Evolutionary conservation across 2,888 invertebrate species (phyloP).

Genomic region (Apamea epomidion): DNA sequence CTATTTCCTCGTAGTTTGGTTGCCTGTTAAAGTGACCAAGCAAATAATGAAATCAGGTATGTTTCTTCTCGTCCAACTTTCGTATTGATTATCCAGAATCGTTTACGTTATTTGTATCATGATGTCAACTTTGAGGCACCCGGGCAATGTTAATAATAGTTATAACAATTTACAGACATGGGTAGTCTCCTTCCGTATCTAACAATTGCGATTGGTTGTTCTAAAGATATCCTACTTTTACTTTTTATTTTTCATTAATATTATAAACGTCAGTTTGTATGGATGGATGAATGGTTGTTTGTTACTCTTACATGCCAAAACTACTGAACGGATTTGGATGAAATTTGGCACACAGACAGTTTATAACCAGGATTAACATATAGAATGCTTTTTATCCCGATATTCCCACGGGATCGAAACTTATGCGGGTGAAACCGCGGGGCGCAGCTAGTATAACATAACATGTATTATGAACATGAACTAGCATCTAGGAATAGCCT

Average conservation of each 20-base stretch:
- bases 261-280: not conserved
- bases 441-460: too few species aligned
- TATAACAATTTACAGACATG: not conserved
- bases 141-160: not conserved
- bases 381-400: too few species aligned
- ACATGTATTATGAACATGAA: conserved; percentile 37
- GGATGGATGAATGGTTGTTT: too few species aligned
- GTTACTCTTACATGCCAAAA: too few species aligned
- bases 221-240: not conserved
- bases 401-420: too few species aligned
- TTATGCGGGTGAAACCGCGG: too few species aligned
- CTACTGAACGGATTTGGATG: too few species aligned
- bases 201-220: not conserved
- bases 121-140: not conserved
- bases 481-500: conserved; percentile 59
- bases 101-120: conserved; percentile 3
- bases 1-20: not conserved
- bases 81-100: conserved; percentile 2
- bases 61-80: conserved; percentile 8
- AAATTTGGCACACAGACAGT: too few species aligned
- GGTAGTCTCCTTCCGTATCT: not conserved
- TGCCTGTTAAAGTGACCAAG: not conserved
- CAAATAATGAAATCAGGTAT: not conserved
- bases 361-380: too few species aligned
- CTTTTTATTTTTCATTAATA: too few species aligned